Base-by-base conservation (phyloP, 2,113 vertebrate species). In the Felis chaus region DNA sequence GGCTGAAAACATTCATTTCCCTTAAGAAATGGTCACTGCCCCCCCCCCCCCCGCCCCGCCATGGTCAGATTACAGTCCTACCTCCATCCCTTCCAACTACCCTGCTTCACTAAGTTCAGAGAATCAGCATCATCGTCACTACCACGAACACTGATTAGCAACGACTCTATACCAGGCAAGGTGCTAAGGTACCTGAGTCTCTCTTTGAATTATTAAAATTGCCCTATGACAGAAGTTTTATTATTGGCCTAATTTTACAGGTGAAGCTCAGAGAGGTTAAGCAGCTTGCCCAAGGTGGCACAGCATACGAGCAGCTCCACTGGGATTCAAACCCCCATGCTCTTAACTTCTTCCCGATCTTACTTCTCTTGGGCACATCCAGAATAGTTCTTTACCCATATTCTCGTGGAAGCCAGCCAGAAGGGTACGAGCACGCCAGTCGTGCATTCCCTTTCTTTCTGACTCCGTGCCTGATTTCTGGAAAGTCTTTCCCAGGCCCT, bases 241-340 rank as follows among this genome's bases (percentile, higher is more conserved):
- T 61, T 29, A 36, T 66, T 55, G 36, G 73, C 66, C 83, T 69
- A 27, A 92, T 68, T 90, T 97, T 53, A 55, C 39, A 82, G 29
- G 41, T 79, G 57, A 96, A 80, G 29, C n/a, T 86, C 80, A 82
- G 57, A 81, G 41, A 97, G n/a, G 53, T 84, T 81, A 45, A 74
- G 66, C 65, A 57, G 66, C 7, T 91, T 82, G 29, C 29, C 45
- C 85, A 9, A 89, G 16, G 31, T 79, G 27, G 10, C n/a, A 86
- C 9, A 78, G 78, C 21, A 9, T 76, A 66, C 10, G 14, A 88
- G 15, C 15, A 45, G 25, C n/a, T 74, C 18, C 81, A 39, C 66
- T 27, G 10, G 27, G 12, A 76, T 41, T 31, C 27, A 53, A 53
- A 50, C 2, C 10, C 14, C 69, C 48, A n/a, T n/a, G 48, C 11